Evolutionary conservation across 2,113 vertebrate species (phyloP), one percentile per base, ranked within the genome.

Genomic region (Bubo scandiacus): DNA sequence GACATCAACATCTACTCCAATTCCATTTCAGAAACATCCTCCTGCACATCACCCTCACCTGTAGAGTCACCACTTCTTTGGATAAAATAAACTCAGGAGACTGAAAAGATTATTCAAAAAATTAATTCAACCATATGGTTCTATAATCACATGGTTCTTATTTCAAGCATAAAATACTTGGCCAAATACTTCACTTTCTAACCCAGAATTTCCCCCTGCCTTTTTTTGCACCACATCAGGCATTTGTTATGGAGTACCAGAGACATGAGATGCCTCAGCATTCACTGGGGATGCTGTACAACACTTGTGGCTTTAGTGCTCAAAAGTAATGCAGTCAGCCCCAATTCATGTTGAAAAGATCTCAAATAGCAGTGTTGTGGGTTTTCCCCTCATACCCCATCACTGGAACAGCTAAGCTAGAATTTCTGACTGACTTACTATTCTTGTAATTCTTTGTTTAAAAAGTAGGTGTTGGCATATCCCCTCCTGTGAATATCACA

Each of bases 191-290:
- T 82, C 11, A 19, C 34, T 42, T 62, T 5, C 23, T 40, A 32
- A 57, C 8, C 11, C 58, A 38, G 27, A 77, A 61, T 17, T 10
- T 54, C 6, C n/a, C 22, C 36, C 3, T 12, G 25, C 23, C 5
- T 61, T 67, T 42, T 54, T 58, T 11, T 26, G 19, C 34, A 42
- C 2, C 30, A 13, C 16, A 57, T 21, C 25, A 61, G 40, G 63
- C 10, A 4, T 0, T 5, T 4, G 26, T 27, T 16, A 7, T 0
- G 18, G 52, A 36, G n/a, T 7, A 19, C 34, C 45, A 12, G 3
- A 25, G 55, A 40, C 14, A 10, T 1, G 29, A 20, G 52, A 42
- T 26, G 65, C 38, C 42, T 58, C 67, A 5, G 32, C n/a, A 8
- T 13, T 51, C 27, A 4, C 55, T 3, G 18, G 34, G 34, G 40